Conservation (phyloP, 2,113 vertebrate genomes). For the Phaethon lepturus region DNA sequence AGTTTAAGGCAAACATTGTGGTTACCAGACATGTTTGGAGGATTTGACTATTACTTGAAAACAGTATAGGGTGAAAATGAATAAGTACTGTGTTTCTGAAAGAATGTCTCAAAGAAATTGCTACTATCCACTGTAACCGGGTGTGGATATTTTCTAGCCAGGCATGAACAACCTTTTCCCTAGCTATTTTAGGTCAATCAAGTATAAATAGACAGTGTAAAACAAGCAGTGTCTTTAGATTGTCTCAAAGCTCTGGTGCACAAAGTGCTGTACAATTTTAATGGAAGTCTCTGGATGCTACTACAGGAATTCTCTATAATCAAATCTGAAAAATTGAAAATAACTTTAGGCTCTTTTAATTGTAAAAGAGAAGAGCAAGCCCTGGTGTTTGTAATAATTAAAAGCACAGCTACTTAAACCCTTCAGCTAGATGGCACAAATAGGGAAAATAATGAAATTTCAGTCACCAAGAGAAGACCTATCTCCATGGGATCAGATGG, state of each 20-base stretch:
- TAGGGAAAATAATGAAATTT: not conserved
- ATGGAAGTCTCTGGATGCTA: not conserved
- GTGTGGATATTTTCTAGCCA: conserved; percentile 48
- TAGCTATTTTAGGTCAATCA: conserved; percentile 14
- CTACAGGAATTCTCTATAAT: not conserved
- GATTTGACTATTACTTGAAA: conserved; percentile 63
- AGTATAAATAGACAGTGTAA: not conserved
- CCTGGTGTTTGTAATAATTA: not conserved
- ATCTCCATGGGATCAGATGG: not conserved
- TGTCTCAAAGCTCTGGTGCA: not conserved
- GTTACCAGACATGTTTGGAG: conserved; percentile 66
- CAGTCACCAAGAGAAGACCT: not conserved
- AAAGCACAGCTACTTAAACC: not conserved
- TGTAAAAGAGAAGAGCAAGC: not conserved
- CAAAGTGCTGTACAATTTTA: not conserved
- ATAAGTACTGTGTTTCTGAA: conserved; percentile 57
- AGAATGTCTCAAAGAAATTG: conserved; percentile 53
- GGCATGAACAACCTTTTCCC: conserved; percentile 39
- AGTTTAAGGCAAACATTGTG: conserved; percentile 73
- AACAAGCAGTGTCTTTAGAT: not conserved
- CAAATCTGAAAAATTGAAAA: not conserved
- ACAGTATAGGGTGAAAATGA: conserved; percentile 67
- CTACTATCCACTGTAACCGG: conserved; percentile 18
- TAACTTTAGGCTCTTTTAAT: not conserved
- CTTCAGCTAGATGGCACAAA: not conserved